These are phyloP conservation scores for Centropristis striata DNA, from an alignment of 2,113 vertebrate genomes.

Conservation along the genomic window DNA sequence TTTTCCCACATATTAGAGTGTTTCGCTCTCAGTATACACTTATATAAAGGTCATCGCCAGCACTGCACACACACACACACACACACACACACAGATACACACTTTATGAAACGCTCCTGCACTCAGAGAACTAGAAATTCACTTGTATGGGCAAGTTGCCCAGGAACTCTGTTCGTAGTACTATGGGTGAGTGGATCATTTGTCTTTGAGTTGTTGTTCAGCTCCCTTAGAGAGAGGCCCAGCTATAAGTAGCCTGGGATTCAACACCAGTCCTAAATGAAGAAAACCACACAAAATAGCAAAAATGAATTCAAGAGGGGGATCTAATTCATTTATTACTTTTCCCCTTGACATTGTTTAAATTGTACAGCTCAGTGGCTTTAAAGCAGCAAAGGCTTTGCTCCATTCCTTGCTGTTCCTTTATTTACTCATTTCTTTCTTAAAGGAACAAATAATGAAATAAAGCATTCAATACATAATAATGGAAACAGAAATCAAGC, in stretches of 20 bases:
- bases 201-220: conserved; percentile 59
- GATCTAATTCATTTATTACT: conserved; percentile 34
- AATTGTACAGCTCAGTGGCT: neutral
- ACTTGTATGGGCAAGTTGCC: conserved; percentile 52
- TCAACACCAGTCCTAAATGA: conserved; percentile 27
- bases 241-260: conserved; percentile 38
- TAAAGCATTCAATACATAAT: neutral
- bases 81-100: conserved; percentile 1
- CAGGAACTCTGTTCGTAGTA: conserved; percentile 42
- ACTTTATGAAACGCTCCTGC: conserved; percentile 29
- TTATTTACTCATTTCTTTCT: neutral
- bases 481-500: neutral
- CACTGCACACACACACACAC: conserved; percentile 1
- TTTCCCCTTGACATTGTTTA: neutral
- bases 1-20: conserved; percentile 24
- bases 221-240: conserved; percentile 43
- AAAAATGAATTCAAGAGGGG: conserved; percentile 12
- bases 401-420: neutral
- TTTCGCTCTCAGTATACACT: neutral
- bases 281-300: conserved; percentile 27
- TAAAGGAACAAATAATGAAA: neutral
- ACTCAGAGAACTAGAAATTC: conserved; percentile 43
- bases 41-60: neutral
- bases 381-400: conserved; percentile 6
- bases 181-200: conserved; percentile 48